Conservation (phyloP, 2,888 invertebrate genomes). For the Neoascia interrupta region DNA sequence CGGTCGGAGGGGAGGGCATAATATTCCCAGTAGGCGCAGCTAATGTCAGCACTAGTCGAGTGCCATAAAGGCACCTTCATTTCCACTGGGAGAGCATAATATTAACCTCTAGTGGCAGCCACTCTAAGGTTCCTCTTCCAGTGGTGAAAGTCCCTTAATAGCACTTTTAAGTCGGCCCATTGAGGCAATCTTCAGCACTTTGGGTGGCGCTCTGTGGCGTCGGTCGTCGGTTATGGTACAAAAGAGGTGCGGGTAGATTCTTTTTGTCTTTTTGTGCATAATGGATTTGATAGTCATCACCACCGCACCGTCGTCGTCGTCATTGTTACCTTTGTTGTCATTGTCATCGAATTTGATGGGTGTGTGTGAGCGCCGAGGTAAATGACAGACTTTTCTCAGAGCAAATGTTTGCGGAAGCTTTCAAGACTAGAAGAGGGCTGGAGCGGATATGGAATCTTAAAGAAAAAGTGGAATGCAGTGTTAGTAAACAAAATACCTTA, state of each 20-base stretch:
- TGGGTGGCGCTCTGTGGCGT: constrained; percentile 6
- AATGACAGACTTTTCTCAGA: constrained; percentile 26
- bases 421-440: constrained; percentile 20
- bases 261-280: constrained; percentile 19
- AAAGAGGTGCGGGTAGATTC: constrained; percentile 12
- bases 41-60: constrained; percentile 13
- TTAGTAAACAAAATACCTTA: constrained; percentile 44
- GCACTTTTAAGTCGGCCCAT: constrained; percentile 54
- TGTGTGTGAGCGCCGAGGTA: constrained; percentile 19
- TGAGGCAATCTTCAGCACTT: constrained; percentile 52
- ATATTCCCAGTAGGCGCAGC: constrained; percentile 42
- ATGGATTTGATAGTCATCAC: constrained; percentile 37
- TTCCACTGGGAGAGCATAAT: constrained; percentile 7
- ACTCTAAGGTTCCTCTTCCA: constrained; percentile 46
- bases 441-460: constrained; percentile 27
- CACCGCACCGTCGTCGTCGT: background rate
- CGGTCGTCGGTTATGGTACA: too few species aligned
- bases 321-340: constrained; percentile 7
- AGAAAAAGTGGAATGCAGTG: constrained; percentile 13
- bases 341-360: constrained; percentile 53
- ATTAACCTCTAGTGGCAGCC: constrained; percentile 53
- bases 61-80: constrained; percentile 10
- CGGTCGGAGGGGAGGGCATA: too few species aligned
- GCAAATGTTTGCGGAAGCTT: constrained; percentile 53
- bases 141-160: constrained; percentile 60